Percentiles rank a stretch among this genome's conserved stretches.
These are phyloP conservation scores for Montipora capitata DNA, from an alignment of 92 coral and sea anemone genomes.

Conservation along the genomic window DNA sequence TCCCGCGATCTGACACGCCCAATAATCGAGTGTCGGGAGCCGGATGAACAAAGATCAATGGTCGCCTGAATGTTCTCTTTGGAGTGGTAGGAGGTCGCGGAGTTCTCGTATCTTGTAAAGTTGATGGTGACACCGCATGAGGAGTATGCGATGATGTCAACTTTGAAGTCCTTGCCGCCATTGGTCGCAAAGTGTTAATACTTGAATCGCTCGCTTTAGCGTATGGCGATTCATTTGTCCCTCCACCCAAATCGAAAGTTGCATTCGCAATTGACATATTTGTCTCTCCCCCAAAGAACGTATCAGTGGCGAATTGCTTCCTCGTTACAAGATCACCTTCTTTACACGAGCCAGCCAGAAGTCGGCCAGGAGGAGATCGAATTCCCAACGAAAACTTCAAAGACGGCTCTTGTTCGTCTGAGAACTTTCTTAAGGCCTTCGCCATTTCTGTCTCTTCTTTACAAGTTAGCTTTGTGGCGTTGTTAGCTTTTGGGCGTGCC, in stretches of 20 bases:
- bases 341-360: background rate
- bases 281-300: background rate
- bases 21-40: slow-evolving; percentile 4
- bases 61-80: background rate
- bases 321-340: background rate
- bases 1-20: background rate
- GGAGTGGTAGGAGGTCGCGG: slow-evolving; percentile 9
- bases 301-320: background rate
- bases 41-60: background rate
- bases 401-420: background rate
- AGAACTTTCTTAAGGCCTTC: background rate
- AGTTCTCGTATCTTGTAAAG: background rate
- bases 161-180: slow-evolving; percentile 3
- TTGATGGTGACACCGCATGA: background rate
- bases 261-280: background rate
- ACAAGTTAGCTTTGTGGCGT: background rate
- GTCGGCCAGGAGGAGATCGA: background rate
- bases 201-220: background rate
- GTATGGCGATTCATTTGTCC: background rate
- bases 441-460: background rate
- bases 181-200: background rate
- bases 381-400: background rate
- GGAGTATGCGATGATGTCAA: background rate
- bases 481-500: background rate
- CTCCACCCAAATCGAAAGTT: background rate